Evolutionary conservation across 2,113 vertebrate species (phyloP).

Genomic region (Oryzias celebensis): DNA sequence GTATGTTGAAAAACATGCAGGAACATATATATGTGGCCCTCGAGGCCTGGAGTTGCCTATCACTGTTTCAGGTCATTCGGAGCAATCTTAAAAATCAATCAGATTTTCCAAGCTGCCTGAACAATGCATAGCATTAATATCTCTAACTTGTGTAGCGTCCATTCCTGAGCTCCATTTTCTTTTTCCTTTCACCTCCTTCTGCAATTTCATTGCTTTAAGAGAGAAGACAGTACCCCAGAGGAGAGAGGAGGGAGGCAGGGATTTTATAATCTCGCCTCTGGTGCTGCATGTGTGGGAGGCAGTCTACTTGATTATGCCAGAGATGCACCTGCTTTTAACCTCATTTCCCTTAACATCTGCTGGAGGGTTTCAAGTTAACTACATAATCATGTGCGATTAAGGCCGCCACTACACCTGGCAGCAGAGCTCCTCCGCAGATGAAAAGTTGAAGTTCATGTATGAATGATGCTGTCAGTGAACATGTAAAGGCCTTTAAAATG

Average conservation of each 20-base stretch:
- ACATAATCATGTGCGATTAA: conserved; percentile 53
- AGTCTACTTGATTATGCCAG: conserved; percentile 50
- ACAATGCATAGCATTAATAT: conserved; percentile 57
- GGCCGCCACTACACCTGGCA: conserved; percentile 18
- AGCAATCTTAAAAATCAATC: conserved; percentile 27
- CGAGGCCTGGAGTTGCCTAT: too few species aligned
- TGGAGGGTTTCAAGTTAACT: conserved; percentile 50
- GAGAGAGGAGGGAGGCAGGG: conserved; percentile 23
- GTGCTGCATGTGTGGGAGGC: conserved; percentile 23
- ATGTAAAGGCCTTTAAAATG: conserved; percentile 12
- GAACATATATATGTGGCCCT: too few species aligned
- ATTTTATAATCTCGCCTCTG: conserved; percentile 45
- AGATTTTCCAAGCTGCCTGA: conserved; percentile 34
- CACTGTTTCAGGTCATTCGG: conserved; percentile 3
- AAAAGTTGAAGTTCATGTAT: conserved; percentile 20
- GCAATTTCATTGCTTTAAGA: conserved; percentile 32
- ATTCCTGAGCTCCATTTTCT: conserved; percentile 24
- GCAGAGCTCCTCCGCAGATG: conserved; percentile 2
- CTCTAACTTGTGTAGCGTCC: conserved; percentile 31
- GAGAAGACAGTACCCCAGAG: conserved; percentile 21
- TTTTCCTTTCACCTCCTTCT: conserved; percentile 6
- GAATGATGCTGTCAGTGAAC: conserved; percentile 7
- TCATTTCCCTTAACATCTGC: conserved; percentile 57
- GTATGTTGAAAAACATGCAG: too few species aligned
- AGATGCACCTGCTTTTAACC: conserved; percentile 60